phyloP scores from a whole-genome alignment of 2,888 invertebrate genomes.

The Polyploca ridens region DNA sequence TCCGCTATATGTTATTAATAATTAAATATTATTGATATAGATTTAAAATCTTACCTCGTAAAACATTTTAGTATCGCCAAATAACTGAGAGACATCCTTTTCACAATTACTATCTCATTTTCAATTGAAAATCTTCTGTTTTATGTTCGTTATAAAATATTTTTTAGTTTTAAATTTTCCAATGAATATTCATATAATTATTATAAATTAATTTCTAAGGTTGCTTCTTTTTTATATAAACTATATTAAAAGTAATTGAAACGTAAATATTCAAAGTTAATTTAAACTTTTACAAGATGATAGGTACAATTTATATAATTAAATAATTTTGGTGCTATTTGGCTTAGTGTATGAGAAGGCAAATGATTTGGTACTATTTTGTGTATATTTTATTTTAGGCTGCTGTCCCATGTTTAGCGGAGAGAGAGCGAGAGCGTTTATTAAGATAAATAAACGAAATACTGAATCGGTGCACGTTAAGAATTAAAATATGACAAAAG shows the following conservation, averaged over 20 bases:
- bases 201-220: background rate
- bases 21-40: background rate
- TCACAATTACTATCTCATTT: background rate
- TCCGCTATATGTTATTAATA: too few relatives aligned
- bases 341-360: background rate
- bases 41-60: slow-evolving; percentile 31
- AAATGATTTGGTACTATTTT: background rate
- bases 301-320: background rate
- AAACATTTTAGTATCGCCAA: slow-evolving; percentile 33
- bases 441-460: background rate
- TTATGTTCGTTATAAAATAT: background rate
- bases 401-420: background rate
- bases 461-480: too few relatives aligned
- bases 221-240: background rate
- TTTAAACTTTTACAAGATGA: background rate
- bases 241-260: background rate
- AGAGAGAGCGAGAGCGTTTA: background rate
- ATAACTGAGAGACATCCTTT: slow-evolving; percentile 23
- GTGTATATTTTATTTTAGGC: background rate
- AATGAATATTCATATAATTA: background rate
- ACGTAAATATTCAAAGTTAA: background rate
- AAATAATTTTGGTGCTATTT: background rate
- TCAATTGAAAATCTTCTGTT: background rate
- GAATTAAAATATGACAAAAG: too few relatives aligned
- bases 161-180: background rate